Conservation (phyloP, 2,797 vertebrate species). For the Brotogeris chrysoptera region DNA sequence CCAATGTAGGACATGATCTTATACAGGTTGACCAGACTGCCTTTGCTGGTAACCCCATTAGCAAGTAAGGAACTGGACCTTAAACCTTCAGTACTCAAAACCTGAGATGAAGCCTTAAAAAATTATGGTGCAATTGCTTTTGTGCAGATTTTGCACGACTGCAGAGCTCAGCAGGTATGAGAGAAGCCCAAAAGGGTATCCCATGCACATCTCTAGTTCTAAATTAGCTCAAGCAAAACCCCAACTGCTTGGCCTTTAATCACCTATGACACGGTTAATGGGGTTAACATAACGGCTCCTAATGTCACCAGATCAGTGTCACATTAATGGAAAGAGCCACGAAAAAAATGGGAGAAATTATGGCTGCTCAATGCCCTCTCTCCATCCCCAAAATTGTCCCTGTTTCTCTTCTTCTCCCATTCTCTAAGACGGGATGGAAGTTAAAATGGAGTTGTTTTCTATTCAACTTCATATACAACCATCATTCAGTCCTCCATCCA, state of each 20-base stretch:
- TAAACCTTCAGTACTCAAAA: neutral
- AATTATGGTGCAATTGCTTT: neutral
- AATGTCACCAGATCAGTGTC: neutral
- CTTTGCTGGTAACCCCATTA: neutral
- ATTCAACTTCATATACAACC: neutral
- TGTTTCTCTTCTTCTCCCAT: neutral
- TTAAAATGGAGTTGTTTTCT: neutral
- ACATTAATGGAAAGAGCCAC: neutral
- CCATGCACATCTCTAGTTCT: neutral
- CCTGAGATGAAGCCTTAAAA: neutral
- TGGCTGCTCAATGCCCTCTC: neutral
- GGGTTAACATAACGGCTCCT: fast-evolving
- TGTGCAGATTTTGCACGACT: neutral
- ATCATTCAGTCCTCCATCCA: neutral
- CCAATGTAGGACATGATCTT: neutral
- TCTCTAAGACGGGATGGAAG: neutral
- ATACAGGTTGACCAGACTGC: fast-evolving
- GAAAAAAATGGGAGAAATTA: neutral
- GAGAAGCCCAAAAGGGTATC: neutral
- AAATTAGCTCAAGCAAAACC: neutral
- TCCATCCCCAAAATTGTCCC: neutral
- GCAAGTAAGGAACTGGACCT: neutral
- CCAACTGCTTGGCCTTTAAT: neutral
- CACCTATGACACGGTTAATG: neutral
- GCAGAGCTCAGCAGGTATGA: neutral